Evolutionary conservation across 2,113 vertebrate genomes (phyloP), one percentile per base, ranked within the genome.

Genomic region (Phyllopteryx taeniolatus): DNA sequence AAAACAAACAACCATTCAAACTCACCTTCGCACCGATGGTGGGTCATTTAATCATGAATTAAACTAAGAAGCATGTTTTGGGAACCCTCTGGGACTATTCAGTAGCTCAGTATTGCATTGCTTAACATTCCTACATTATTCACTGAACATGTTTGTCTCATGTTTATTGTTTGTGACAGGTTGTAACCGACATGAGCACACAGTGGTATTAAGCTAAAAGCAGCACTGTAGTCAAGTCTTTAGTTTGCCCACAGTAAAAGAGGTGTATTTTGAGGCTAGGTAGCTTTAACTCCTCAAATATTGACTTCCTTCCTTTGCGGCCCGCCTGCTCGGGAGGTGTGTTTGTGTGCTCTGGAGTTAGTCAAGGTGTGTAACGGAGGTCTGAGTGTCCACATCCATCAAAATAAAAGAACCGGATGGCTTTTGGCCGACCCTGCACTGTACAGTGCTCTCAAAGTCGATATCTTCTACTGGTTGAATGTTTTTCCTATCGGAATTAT

Each of bases 331-430:
- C 83, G 74, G 82, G 86, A 88, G 67, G 84, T 85, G 87, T 90
- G 87, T 88, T 90, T 92, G 85, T 92, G 75, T 91, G 85, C 84
- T 85, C 86, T 90, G 80, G 86, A 89, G 81, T 79, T 74, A 71
- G 76, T 68, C 82, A 76, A 85, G 83, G 75, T 86, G 80, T 84
- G 86, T 85, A 83, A 87, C 86, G 71, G 78, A 78, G 76, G 71
- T 77, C 74, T 87, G 86, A 83, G 89, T 80, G 77, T 86, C 84
- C 83, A 87, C 81, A 86, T 86, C 86, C 88, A 89, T 91, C 83
- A 87, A 85, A 86, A 89, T 86, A 91, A 86, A 87, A 80, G 79
- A 60, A 80, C 79, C 67, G 84, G 84, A 89, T 88, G 84, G 86
- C 76, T 87, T 86, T 83, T 76, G 88, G 83, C 73, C 76, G 72